Evolutionary conservation across 1,140 invertebrate species (phyloP).

Genomic region (Brachionus calyciflorus): DNA sequence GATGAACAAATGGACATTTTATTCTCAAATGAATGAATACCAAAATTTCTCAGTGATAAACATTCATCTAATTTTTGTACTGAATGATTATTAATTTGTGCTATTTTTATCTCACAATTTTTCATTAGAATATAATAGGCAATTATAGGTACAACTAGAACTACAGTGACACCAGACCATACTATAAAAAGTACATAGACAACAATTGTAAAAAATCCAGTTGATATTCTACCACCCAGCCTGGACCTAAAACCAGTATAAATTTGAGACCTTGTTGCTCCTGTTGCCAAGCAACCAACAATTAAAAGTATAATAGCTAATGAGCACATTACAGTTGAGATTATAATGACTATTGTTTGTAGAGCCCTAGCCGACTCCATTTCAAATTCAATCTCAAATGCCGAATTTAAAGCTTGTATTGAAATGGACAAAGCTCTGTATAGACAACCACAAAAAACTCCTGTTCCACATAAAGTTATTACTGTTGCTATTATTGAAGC

Average conservation of each 20-base stretch:
- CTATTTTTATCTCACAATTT: slow-evolving; percentile 40
- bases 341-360: slow-evolving; percentile 13
- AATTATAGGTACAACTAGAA: slow-evolving; percentile 35
- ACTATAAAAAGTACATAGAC: slow-evolving; percentile 39
- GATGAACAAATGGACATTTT: slow-evolving; percentile 43
- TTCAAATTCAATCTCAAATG: slow-evolving; percentile 32
- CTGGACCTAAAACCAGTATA: slow-evolving; percentile 44
- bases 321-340: slow-evolving; percentile 29
- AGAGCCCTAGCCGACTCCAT: slow-evolving; percentile 26
- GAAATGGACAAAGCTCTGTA: slow-evolving; percentile 6
- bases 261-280: slow-evolving; percentile 36
- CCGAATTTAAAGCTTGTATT: not conserved
- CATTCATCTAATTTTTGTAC: slow-evolving; percentile 41
- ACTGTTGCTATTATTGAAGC: slow-evolving; percentile 39
- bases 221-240: slow-evolving; percentile 25
- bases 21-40: slow-evolving; percentile 30
- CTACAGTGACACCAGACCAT: slow-evolving; percentile 12
- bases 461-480: slow-evolving; percentile 32
- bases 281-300: slow-evolving; percentile 42
- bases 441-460: slow-evolving; percentile 42
- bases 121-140: slow-evolving; percentile 46
- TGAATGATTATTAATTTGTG: slow-evolving; percentile 42
- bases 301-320: slow-evolving; percentile 34
- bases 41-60: slow-evolving; percentile 24
- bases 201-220: slow-evolving; percentile 39